Percentiles rank a stretch among this genome's conserved stretches.
Conservation (phyloP, 2,113 vertebrate species). For the Rhinogobius similis region DNA sequence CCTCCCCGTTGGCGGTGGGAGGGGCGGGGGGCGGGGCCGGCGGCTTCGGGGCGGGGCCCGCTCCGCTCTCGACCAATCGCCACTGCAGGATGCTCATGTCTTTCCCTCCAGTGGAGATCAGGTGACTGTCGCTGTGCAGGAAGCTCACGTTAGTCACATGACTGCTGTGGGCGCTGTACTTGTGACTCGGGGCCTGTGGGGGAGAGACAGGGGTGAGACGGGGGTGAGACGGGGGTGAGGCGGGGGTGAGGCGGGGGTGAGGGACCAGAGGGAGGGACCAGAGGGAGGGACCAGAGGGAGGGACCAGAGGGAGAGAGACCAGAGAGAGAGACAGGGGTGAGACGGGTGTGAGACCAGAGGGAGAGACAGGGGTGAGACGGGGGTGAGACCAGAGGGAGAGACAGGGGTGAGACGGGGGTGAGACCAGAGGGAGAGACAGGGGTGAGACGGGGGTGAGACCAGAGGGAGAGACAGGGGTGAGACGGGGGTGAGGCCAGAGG, state of each 20-base stretch:
- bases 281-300: no score
- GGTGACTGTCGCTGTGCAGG: conserved; percentile 87
- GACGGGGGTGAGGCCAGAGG: no score
- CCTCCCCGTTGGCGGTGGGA: conserved; percentile 66
- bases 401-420: no score
- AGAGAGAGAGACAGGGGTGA: no score
- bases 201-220: neutral
- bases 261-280: neutral
- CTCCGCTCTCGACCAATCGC: conserved; percentile 87
- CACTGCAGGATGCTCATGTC: conserved; percentile 98
- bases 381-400: no score
- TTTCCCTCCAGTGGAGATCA: conserved; percentile 96
- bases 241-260: neutral
- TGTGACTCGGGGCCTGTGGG: conserved; percentile 91
- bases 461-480: no score
- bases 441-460: no score
- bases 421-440: no score
- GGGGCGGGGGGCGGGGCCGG: conserved; percentile 23
- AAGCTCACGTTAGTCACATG: conserved; percentile 99
- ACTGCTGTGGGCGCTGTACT: conserved; percentile 97
- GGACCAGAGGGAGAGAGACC: no score
- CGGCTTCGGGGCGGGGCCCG: conserved; percentile 60
- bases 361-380: no score
- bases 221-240: no score
- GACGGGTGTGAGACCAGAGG: no score